Evolutionary conservation across 2,888 invertebrate genomes (phyloP).

Genomic region (Lamproptera curius): DNA sequence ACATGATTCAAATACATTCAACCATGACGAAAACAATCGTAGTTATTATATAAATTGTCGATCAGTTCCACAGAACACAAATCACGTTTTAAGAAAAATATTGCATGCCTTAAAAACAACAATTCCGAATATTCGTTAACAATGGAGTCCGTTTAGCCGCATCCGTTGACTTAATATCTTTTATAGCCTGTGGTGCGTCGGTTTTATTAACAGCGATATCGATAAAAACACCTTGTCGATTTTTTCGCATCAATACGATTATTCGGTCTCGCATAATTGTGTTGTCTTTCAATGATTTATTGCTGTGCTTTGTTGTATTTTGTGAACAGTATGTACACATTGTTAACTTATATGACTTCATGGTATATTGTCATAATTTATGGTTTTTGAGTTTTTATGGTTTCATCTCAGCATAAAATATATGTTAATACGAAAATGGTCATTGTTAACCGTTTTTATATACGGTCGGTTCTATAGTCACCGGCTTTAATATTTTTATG

Average conservation of each 20-base stretch:
- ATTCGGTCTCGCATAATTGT: neutral
- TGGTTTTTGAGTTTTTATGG: too few relatives aligned
- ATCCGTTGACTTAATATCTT: constrained; percentile 4
- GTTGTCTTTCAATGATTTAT: neutral
- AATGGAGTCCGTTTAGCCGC: constrained; percentile 1
- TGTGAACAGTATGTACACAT: too few relatives aligned
- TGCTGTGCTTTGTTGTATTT: neutral
- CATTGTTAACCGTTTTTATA: too few relatives aligned
- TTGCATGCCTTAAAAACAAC: neutral
- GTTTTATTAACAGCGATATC: constrained; percentile 4
- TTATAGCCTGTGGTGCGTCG: neutral
- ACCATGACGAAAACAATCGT: too few relatives aligned
- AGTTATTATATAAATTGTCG: too few relatives aligned
- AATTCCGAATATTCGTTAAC: constrained; percentile 9
- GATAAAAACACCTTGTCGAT: constrained; percentile 3
- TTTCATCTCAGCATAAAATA: too few relatives aligned
- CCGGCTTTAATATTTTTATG: too few relatives aligned
- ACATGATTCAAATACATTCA: too few relatives aligned
- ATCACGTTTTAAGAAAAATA: neutral
- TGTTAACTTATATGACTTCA: too few relatives aligned
- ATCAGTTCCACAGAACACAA: neutral
- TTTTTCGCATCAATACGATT: constrained; percentile 6
- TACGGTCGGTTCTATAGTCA: too few relatives aligned
- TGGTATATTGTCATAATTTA: too few relatives aligned
- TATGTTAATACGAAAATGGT: too few relatives aligned